A percentile compares a stretch with the other conserved stretches of the same genome.
Evolutionary conservation across 2,113 vertebrate species (phyloP).

Genomic region (Lutjanus erythropterus): DNA sequence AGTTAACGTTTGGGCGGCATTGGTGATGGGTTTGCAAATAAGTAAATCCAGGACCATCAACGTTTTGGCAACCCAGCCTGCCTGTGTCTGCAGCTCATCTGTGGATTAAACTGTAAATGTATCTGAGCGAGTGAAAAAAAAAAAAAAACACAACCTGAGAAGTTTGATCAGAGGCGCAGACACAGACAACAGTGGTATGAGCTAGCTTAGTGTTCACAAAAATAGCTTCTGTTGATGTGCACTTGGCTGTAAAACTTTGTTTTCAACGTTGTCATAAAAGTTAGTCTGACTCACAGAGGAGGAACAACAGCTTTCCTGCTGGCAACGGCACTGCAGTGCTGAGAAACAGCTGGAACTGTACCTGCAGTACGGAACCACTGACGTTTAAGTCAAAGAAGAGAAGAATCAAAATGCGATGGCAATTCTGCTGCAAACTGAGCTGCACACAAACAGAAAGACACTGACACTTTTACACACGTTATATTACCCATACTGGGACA

Average conservation of each 20-base stretch:
- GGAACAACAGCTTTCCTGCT: slow-evolving; percentile 48
- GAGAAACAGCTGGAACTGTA: slow-evolving; percentile 53
- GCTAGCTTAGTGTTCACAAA: slow-evolving; percentile 9
- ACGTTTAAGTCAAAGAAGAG: slow-evolving; percentile 10
- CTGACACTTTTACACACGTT: background rate
- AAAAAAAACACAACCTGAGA: background rate
- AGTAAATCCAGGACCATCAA: no score
- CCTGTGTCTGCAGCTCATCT: background rate
- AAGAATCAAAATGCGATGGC: background rate
- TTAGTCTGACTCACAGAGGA: slow-evolving; percentile 42
- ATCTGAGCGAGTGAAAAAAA: background rate
- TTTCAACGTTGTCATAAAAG: slow-evolving; percentile 44
- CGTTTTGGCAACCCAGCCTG: no score
- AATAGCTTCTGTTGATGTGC: slow-evolving; percentile 32
- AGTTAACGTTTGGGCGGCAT: no score
- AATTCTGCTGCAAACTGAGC: background rate
- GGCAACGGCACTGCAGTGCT: slow-evolving; percentile 38
- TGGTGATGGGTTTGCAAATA: no score
- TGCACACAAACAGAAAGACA: background rate
- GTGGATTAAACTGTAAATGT: background rate
- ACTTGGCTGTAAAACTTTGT: slow-evolving; percentile 33
- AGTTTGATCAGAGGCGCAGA: background rate
- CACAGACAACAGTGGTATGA: background rate
- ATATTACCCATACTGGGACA: no score
- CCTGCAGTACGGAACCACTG: slow-evolving; percentile 25